These are phyloP conservation scores for Siderastrea siderea DNA, from an alignment of 92 coral and sea anemone species.

Conservation along the genomic window DNA sequence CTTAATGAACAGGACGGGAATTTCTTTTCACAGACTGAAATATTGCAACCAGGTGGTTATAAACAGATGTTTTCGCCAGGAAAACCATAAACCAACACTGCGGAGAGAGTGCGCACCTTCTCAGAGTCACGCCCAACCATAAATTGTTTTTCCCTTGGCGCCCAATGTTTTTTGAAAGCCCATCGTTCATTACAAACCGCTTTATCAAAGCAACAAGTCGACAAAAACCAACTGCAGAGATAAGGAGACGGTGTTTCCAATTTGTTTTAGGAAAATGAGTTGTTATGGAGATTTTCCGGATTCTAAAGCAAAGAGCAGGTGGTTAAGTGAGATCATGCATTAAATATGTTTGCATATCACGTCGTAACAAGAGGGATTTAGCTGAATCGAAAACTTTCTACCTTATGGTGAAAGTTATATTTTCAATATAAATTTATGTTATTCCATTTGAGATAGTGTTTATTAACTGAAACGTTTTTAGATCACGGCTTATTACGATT, in stretches of 20 bases:
- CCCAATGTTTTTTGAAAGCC: slow-evolving; percentile 31
- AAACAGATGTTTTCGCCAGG: slow-evolving; percentile 36
- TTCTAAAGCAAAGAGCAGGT: slow-evolving; percentile 21
- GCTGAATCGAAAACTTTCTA: background rate
- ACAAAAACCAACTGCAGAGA: slow-evolving; percentile 28
- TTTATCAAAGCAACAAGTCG: slow-evolving; percentile 41
- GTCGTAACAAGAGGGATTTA: background rate
- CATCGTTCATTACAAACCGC: slow-evolving; percentile 31
- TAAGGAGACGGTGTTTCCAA: background rate
- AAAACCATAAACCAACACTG: slow-evolving; percentile 33
- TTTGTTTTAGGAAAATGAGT: slow-evolving; percentile 5
- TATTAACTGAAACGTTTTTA: background rate
- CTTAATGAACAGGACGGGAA: slow-evolving; percentile 23
- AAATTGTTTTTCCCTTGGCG: slow-evolving; percentile 12
- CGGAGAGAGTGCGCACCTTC: slow-evolving; percentile 30
- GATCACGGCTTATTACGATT: background rate
- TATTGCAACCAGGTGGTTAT: slow-evolving; percentile 40
- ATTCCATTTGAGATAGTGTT: background rate
- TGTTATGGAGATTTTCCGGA: slow-evolving; percentile 38
- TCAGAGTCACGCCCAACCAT: slow-evolving; percentile 27
- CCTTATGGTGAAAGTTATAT: background rate
- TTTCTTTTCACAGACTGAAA: slow-evolving; percentile 27
- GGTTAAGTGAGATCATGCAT: slow-evolving; percentile 31
- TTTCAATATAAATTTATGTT: background rate
- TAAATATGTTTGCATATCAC: slow-evolving; percentile 1